phyloP scores from a whole-genome alignment of 2,113 vertebrate species.

The Caranx ignobilis region DNA sequence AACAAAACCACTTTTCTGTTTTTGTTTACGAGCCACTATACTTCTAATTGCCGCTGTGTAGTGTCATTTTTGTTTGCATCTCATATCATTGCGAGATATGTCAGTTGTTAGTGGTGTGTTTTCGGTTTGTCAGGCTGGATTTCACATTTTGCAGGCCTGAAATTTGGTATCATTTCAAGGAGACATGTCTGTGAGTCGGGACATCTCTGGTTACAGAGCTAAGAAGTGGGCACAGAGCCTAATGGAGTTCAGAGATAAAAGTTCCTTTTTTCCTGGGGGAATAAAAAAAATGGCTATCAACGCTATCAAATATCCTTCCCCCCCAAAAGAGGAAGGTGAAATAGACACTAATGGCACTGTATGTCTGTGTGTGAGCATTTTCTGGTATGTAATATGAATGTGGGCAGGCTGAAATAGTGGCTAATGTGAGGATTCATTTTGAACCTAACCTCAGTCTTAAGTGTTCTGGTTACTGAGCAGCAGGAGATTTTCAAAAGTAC shows the following conservation, averaged over 20 bases:
- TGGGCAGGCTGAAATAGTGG: constrained; percentile 25
- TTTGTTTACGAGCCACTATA: constrained; percentile 35
- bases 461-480: constrained; percentile 42
- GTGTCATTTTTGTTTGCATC: constrained; percentile 26
- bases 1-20: constrained; percentile 4
- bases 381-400: constrained; percentile 33
- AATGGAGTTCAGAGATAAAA: constrained; percentile 63
- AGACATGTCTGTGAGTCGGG: constrained; percentile 37
- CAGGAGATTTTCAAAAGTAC: constrained; percentile 15
- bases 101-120: constrained; percentile 46
- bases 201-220: constrained; percentile 48
- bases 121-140: constrained; percentile 48
- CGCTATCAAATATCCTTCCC: constrained; percentile 47
- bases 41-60: constrained; percentile 28
- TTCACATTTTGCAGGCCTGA: constrained; percentile 49
- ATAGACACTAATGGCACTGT: constrained; percentile 42
- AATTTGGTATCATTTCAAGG: constrained; percentile 55
- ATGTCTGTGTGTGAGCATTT: not conserved
- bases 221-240: constrained; percentile 49
- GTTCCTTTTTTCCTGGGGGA: constrained; percentile 46
- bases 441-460: constrained; percentile 44
- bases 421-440: constrained; percentile 57
- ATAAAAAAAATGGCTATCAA: constrained; percentile 25
- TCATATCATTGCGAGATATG: constrained; percentile 43
- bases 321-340: constrained; percentile 28